phyloP scores from a whole-genome alignment of 2,888 invertebrate species.

The Acrobasis repandana region DNA sequence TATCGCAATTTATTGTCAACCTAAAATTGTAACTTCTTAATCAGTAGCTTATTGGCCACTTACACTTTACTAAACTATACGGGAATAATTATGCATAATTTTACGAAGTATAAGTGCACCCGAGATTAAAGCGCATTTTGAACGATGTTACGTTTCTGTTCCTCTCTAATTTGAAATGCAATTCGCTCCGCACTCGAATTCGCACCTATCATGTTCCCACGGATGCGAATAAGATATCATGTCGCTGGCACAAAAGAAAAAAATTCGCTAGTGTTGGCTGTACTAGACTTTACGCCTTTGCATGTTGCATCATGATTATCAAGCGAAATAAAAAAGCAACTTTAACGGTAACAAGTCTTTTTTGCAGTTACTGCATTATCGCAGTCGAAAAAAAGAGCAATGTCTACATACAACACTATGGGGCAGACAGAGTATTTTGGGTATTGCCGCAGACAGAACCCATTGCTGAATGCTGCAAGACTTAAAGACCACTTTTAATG shows the following conservation, averaged over 20 bases:
- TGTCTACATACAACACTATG: too few species aligned
- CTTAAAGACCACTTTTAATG: too few species aligned
- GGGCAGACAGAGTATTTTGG: too few species aligned
- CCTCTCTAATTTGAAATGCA: conserved; percentile 24
- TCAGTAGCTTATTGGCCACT: too few species aligned
- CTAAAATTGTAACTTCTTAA: too few species aligned
- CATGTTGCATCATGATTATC: conserved; percentile 5
- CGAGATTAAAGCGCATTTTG: not conserved
- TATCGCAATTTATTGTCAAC: too few species aligned
- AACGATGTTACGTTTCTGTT: not conserved
- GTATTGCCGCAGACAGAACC: too few species aligned
- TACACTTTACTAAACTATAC: too few species aligned
- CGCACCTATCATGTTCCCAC: conserved; percentile 61
- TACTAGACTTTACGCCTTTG: conserved; percentile 5
- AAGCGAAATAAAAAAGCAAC: not conserved
- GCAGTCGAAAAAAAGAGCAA: too few species aligned
- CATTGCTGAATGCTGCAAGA: too few species aligned
- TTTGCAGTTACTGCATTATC: too few species aligned
- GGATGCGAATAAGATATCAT: conserved; percentile 43
- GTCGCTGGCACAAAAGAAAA: conserved; percentile 38
- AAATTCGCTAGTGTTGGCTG: conserved; percentile 26
- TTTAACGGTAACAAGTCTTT: not conserved
- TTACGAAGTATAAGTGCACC: not conserved
- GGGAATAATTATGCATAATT: not conserved
- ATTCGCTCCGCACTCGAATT: conserved; percentile 57